Percentiles rank a stretch among this genome's conserved stretches.
Conservation (phyloP, 2,797 vertebrate genomes). For the Sebastes flavidus region DNA sequence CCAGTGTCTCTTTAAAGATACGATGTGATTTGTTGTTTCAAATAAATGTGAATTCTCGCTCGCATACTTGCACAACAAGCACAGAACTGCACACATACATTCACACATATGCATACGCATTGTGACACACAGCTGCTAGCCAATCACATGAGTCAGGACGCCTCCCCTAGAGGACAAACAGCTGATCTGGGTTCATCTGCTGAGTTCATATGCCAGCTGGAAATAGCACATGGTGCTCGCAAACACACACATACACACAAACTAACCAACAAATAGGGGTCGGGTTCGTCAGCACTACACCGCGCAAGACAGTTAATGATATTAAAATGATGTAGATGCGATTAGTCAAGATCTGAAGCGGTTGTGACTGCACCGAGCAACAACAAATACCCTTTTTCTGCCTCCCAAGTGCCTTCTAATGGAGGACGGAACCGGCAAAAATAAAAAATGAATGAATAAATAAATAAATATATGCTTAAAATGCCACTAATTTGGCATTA, state of each 20-base stretch:
- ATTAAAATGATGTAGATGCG: constrained; percentile 6
- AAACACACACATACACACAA: constrained; percentile 19
- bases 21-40: background rate
- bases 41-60: background rate
- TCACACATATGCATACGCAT: background rate
- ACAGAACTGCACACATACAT: background rate
- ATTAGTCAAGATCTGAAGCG: background rate
- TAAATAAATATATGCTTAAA: too few species aligned
- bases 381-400: background rate
- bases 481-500: too few species aligned
- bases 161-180: constrained; percentile 60
- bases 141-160: constrained; percentile 58
- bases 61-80: too few species aligned
- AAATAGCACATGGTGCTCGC: constrained; percentile 55
- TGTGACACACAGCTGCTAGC: constrained; percentile 61
- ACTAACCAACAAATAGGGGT: constrained; percentile 2
- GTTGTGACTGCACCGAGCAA: background rate
- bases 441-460: too few species aligned
- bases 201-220: constrained; percentile 63
- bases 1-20: background rate
- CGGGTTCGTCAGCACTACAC: background rate
- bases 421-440: too few species aligned
- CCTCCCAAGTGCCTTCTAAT: background rate
- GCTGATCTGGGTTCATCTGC: constrained; percentile 72
- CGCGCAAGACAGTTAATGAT: background rate